Base-by-base conservation (phyloP, 2,888 invertebrate species). In the Tribolium freemani region DNA sequence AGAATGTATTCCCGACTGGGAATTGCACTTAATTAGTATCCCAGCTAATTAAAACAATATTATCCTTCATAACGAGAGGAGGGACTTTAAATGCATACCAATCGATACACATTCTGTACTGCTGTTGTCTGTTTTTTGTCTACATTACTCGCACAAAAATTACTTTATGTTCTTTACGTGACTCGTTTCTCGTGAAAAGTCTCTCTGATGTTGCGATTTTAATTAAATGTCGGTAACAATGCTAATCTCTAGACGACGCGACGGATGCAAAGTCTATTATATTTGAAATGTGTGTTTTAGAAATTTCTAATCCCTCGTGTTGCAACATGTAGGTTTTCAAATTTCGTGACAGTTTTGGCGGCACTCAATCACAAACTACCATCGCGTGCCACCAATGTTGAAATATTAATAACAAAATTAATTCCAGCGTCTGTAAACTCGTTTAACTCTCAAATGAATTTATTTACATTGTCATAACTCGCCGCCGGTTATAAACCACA, bases 151-250 rank as follows among this genome's bases (percentile, higher is more conserved):
- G 8, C 13, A 56, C 8, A 60, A 56, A 20, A 63, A 63, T 51
- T 13, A 51, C 21, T 63, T 38, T 9, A 63, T 51, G 26, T 51
- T 63, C 64, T 64, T 44, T 50, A 16, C 38, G 13, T 20, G 16
- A 44, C 50, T 26, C 20, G 5, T 9, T 21, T 57, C 45, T 31
- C 31, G 38, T 6, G 38, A 26, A 44, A 54, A 44, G 10, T 64
- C 54, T 10, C 44, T 53, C n/a, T 54, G 53, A 31, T 63, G 26
- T 44, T 11, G 26, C 21, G 44, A 54, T 64, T 64, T 64, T 64
- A 64, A 64, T 64, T 64, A 64, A 54, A 54, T 45, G 64, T 21
- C 53, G 64, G 64, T n/a, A 64, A 64, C 64, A 64, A 54, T 13
- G 11, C 44, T 64, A 64, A 64, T 64, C 64, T 64, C 64, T 0